Evolutionary conservation across 2,888 invertebrate genomes (phyloP).

Genomic region (Blera fallax): DNA sequence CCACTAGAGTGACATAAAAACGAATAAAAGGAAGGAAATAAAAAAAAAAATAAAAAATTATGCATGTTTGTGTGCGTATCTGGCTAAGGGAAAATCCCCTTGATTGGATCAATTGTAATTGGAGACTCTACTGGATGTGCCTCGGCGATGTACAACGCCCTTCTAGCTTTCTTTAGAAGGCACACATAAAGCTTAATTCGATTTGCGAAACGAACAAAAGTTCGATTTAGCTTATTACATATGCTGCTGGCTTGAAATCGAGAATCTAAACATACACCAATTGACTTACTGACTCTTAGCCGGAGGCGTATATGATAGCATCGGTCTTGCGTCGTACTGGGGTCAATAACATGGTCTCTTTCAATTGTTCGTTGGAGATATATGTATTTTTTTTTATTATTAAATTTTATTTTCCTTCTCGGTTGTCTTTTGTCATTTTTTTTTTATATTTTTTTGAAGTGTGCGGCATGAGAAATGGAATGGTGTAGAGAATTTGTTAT

Average conservation of each 20-base stretch:
- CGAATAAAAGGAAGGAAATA: background rate
- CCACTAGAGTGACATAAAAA: constrained; percentile 12
- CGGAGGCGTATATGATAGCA: constrained; percentile 29
- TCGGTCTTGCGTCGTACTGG: background rate
- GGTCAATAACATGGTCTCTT: constrained; percentile 34
- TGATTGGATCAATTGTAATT: constrained; percentile 72
- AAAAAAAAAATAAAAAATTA: background rate
- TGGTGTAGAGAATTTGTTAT: background rate
- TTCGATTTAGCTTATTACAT: constrained; percentile 59
- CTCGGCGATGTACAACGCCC: constrained; percentile 16
- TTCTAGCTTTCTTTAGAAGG: background rate
- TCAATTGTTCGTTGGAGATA: background rate
- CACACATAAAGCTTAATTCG: constrained; percentile 38
- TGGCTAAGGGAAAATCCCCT: constrained; percentile 42
- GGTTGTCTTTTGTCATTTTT: background rate
- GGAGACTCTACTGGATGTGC: constrained; percentile 35
- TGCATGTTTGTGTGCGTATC: background rate
- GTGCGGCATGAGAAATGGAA: background rate
- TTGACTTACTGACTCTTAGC: constrained; percentile 67
- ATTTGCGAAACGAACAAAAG: constrained; percentile 54
- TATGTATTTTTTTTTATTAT: constrained; percentile 14
- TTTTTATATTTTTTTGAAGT: too few species aligned
- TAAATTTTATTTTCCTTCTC: background rate
- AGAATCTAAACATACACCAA: constrained; percentile 43
- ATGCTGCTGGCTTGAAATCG: constrained; percentile 53